Base-by-base conservation (phyloP, 2,113 vertebrate genomes). In the Ammodramus savannarum region DNA sequence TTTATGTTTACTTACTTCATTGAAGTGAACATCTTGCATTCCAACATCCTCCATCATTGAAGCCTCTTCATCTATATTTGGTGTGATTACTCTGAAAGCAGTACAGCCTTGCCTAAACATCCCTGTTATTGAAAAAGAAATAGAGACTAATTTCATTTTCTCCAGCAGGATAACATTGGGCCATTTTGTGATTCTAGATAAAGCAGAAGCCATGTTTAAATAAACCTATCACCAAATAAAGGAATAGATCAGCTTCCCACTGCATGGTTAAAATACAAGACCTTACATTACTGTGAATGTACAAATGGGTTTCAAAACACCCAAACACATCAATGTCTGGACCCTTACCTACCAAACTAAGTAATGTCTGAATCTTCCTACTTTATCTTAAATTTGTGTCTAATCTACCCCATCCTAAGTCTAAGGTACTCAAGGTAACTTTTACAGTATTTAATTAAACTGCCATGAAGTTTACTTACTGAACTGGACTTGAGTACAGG, bases 41-140 rank as follows among this genome's bases (percentile, higher is more conserved):
- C 99, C 99, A 5, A 99, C 99, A 36, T 99, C 99, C 96, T 99
- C 99, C 99, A 99, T 99, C 99, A 99, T 99, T 27, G 99, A 99
- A 31, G 98, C 99, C 87, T 99, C 99, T 95, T 99, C 99, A 23
- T 99, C 99, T n/a, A 99, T 99, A 96, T 99, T 99, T 8, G 99
- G 99, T 44, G 99, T 99, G 62, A 99, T 98, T 73, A 99, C 99
- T 69, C 98, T 98, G 96, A 99, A 99, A 7, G 99, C 98, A 19
- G 98, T 98, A 95, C 99, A 99, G n/a, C 99, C 99, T 96, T 99
- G 99, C 78, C 98, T 99, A 93, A 99, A 99, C 98, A 99, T 99
- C 65, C 99, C 99, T 99, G 76, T 15, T 39, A 85, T 69, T 19
- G n/a, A 81, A 89, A 94, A 51, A 95, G 46, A 63, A 80, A 88